Evolutionary conservation across 2,113 vertebrate species (phyloP), one percentile per base, ranked within the genome.

Genomic region (Ceratotherium simum): DNA sequence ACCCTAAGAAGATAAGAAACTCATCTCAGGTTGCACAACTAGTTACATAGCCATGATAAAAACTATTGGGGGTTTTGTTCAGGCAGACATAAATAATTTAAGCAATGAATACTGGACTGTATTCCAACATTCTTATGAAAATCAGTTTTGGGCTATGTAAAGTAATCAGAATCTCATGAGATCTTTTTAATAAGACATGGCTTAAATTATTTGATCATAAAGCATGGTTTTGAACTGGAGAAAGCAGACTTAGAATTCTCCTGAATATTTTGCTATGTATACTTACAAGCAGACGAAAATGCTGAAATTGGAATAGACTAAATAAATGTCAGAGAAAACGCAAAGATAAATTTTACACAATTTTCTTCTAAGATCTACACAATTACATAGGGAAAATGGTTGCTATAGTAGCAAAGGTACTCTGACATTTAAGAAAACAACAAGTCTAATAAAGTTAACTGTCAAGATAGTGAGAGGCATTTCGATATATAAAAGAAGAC

Each of bases 391-490:
- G 25, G 14, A 64, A 79, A 76, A 64, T 56, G 39, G 76, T 82
- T 97, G 58, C 72, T 91, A 69, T 92, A 73, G 80, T 33, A 96
- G 79, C 69, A 93, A 96, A 80, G 42, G 23, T 27, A 67, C 51
- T 93, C 23, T 72, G 10, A 65, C n/a, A 84, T 64, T 27, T 86
- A 92, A 85, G 56, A 83, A 87, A 33, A 90, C 6, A 79, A 56
- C 20, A 86, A 91, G 20, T 84, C 13, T 82, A 87, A 80, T 81
- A 67, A 95, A 87, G 11, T 90, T 92, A 60, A 88, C 16, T 92
- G n/a, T 88, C 75, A 94, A 80, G 65, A 88, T 56, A 76, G 9
- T 84, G 13, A 80, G 21, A 96, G 2, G 10, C 3, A 85, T 56
- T 95, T 84, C 25, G 42, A 65, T 75, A 90, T 6, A 84, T 58